phyloP scores from a whole-genome alignment of 2,797 vertebrate genomes.

The Rhinatrema bivittatum region DNA sequence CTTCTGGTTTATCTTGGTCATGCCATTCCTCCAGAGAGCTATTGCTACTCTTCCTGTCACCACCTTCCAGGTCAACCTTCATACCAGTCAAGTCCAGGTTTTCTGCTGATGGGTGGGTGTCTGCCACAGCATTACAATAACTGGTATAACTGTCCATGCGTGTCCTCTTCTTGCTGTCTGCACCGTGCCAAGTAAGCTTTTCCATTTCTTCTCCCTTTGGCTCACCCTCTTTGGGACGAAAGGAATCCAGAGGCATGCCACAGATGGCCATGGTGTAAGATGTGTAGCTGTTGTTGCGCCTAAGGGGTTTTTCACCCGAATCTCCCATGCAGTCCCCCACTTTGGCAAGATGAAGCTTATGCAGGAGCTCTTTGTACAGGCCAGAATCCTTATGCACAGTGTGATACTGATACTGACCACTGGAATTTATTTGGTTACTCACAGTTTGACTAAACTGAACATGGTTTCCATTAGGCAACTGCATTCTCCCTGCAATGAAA shows the following conservation, averaged over 20 bases:
- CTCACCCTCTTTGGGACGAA: constrained; percentile 66
- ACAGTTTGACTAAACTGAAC: constrained; percentile 74
- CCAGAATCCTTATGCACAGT: constrained; percentile 90
- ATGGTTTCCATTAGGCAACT: constrained; percentile 55
- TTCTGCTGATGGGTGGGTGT: constrained; percentile 43
- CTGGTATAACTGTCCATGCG: constrained; percentile 88
- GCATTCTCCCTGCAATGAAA: constrained; percentile 34
- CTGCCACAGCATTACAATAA: constrained; percentile 74
- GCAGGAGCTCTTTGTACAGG: constrained; percentile 89
- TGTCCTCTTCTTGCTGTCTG: constrained; percentile 60
- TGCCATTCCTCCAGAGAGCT: constrained; percentile 67
- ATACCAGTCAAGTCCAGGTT: constrained; percentile 59
- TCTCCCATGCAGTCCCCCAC: constrained; percentile 90
- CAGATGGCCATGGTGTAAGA: constrained; percentile 95
- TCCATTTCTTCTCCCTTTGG: constrained; percentile 60
- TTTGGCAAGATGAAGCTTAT: constrained; percentile 85
- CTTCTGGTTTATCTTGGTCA: constrained; percentile 64
- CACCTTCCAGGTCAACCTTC: constrained; percentile 25
- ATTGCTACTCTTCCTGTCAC: constrained; percentile 63
- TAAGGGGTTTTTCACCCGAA: constrained; percentile 74
- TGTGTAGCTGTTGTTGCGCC: constrained; percentile 94
- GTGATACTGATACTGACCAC: constrained; percentile 83
- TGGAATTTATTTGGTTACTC: constrained; percentile 68
- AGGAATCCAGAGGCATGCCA: constrained; percentile 77
- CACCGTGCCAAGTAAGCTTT: constrained; percentile 46